Evolutionary conservation across 2,797 vertebrate genomes (phyloP).

Genomic region (Paratrypauchen microcephalus): DNA sequence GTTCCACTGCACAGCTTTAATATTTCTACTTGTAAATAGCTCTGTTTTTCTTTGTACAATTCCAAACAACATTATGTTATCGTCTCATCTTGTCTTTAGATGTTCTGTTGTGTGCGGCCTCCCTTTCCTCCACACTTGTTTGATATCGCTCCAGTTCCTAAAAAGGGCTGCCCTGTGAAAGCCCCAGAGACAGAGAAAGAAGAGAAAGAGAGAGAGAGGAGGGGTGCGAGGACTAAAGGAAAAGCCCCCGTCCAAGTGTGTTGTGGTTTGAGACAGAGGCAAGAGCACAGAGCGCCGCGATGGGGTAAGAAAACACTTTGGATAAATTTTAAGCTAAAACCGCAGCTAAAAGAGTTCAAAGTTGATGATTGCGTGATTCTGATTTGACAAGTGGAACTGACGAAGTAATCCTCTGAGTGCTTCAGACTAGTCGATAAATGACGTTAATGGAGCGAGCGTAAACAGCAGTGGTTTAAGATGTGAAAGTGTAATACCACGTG

Average conservation of each 20-base stretch:
- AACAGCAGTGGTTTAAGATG: not conserved
- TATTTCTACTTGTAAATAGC: no score
- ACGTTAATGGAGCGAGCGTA: slow-evolving; percentile 36
- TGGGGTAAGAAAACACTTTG: slow-evolving; percentile 61
- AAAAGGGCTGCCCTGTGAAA: slow-evolving; percentile 46
- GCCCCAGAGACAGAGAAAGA: not conserved
- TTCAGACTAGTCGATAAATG: slow-evolving; percentile 26
- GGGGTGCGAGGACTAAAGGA: slow-evolving; percentile 15
- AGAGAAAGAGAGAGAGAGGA: not conserved
- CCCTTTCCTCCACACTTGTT: slow-evolving; percentile 15
- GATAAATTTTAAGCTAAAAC: slow-evolving; percentile 24
- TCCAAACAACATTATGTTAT: not conserved
- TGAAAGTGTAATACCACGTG: not conserved
- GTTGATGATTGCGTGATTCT: not conserved
- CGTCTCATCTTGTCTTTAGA: slow-evolving; percentile 8
- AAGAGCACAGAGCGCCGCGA: slow-evolving; percentile 31
- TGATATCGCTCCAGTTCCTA: slow-evolving; percentile 36
- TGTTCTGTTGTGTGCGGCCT: slow-evolving; percentile 25
- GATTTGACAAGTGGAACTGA: not conserved
- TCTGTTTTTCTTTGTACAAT: no score
- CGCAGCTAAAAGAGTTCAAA: slow-evolving; percentile 12
- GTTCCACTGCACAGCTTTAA: no score
- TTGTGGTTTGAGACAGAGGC: slow-evolving; percentile 26
- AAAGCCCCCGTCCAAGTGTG: slow-evolving; percentile 38
- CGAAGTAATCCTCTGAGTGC: slow-evolving; percentile 11